Conservation (phyloP, 2,113 vertebrate species). For the Piliocolobus tephrosceles region DNA sequence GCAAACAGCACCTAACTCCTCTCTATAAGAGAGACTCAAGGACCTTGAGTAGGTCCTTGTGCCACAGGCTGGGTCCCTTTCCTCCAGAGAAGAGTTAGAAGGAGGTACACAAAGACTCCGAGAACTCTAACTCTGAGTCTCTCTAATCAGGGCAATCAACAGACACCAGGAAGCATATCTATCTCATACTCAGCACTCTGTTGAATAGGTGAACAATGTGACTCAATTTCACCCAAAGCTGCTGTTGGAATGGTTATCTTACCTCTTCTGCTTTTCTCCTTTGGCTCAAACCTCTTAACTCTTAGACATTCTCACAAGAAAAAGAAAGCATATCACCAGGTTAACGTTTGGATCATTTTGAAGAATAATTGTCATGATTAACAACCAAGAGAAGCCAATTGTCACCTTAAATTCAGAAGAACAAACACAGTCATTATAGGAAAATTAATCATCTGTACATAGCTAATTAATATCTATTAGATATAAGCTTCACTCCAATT, state of each 20-base stretch:
- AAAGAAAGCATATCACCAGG: background rate
- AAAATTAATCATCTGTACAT: background rate
- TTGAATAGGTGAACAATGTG: fast-evolving
- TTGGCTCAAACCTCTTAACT: background rate
- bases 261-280: background rate
- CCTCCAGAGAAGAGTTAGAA: no score
- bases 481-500: background rate
- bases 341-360: background rate
- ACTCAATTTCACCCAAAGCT: background rate
- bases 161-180: background rate
- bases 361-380: background rate
- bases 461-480: background rate
- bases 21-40: no score
- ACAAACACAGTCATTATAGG: background rate
- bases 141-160: background rate
- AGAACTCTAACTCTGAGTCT: background rate
- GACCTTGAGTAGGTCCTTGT: no score
- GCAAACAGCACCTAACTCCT: background rate
- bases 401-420: background rate
- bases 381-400: background rate
- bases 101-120: background rate
- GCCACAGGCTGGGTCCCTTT: fast-evolving
- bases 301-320: background rate
- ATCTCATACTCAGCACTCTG: fast-evolving
- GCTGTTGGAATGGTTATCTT: no score